Conservation (phyloP, 2,797 vertebrate species). For the Hydrophis major region DNA sequence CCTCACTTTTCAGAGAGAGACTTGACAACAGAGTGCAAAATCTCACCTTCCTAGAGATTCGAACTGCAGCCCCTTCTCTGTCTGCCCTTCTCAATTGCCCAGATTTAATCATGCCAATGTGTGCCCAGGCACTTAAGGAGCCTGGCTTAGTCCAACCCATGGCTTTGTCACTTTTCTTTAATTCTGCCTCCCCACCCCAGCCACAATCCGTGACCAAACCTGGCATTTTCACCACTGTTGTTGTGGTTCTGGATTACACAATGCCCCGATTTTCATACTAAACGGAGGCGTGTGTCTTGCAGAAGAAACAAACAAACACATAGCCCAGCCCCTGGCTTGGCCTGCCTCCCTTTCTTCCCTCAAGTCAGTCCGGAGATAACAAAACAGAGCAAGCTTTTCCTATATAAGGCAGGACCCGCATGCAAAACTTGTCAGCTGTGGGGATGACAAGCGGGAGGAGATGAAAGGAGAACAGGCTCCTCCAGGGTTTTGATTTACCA, state of each 20-base stretch:
- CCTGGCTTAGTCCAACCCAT: neutral
- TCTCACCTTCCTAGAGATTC: neutral
- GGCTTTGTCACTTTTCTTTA: neutral
- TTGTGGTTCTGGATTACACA: neutral
- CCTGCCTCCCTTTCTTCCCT: neutral
- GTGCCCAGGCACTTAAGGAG: neutral
- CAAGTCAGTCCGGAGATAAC: neutral
- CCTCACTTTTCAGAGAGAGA: neutral
- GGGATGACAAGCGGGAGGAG: neutral
- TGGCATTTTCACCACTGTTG: neutral
- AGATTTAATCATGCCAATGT: neutral
- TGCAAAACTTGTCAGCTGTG: neutral
- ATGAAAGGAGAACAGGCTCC: fast-evolving
- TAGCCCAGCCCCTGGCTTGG: neutral
- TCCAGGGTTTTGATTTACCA: fast-evolving
- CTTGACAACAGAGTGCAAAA: neutral
- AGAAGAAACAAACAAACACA: neutral
- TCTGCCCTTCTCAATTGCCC: neutral
- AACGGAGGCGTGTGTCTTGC: neutral
- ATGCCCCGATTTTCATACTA: neutral
- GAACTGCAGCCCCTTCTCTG: neutral
- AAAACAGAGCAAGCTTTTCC: neutral
- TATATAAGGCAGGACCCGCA: neutral
- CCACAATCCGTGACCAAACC: neutral
- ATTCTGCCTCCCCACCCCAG: neutral